A percentile compares a stretch with the other conserved stretches of the same genome.
Evolutionary conservation across 2,888 invertebrate genomes (phyloP).

Genomic region (Epicampocera succincta): DNA sequence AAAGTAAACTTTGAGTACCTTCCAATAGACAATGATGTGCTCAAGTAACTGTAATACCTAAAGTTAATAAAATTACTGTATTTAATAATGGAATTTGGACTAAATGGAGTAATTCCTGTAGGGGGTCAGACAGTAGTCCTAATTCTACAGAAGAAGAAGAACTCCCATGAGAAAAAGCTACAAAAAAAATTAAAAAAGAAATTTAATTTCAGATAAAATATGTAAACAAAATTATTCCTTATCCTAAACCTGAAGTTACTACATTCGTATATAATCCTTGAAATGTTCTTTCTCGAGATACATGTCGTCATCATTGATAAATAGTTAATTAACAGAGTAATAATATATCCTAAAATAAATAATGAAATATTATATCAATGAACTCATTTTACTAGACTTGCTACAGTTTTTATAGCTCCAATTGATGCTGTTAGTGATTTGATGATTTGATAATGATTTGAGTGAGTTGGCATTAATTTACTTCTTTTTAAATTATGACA

Average conservation of each 20-base stretch:
- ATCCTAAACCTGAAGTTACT: slow-evolving; percentile 84
- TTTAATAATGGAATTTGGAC: slow-evolving; percentile 88
- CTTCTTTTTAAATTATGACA: slow-evolving; percentile 86
- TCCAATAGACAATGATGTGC: slow-evolving; percentile 84
- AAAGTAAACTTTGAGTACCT: slow-evolving; percentile 82
- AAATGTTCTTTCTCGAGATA: slow-evolving; percentile 82
- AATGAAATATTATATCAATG: slow-evolving; percentile 80
- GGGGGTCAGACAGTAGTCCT: slow-evolving; percentile 86
- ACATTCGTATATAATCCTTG: slow-evolving; percentile 85
- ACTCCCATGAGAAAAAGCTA: slow-evolving; percentile 80
- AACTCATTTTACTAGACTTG: slow-evolving; percentile 85
- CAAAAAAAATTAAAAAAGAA: slow-evolving; percentile 85
- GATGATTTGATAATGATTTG: no score
- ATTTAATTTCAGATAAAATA: slow-evolving; percentile 87
- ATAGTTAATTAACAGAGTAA: slow-evolving; percentile 73
- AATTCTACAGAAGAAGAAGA: slow-evolving; percentile 84
- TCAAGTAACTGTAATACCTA: slow-evolving; percentile 87
- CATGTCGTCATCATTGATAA: slow-evolving; percentile 88
- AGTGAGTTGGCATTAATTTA: slow-evolving; percentile 82
- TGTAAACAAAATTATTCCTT: slow-evolving; percentile 89
- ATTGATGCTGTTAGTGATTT: slow-evolving; percentile 85
- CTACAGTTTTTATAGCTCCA: slow-evolving; percentile 83
- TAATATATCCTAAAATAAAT: slow-evolving; percentile 79
- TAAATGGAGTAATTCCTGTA: slow-evolving; percentile 84
- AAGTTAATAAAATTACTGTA: slow-evolving; percentile 87